A percentile compares a stretch with the other conserved stretches of the same genome.
Evolutionary conservation across 1,140 invertebrate genomes (phyloP).

Genomic region (Brachionus sp.): DNA sequence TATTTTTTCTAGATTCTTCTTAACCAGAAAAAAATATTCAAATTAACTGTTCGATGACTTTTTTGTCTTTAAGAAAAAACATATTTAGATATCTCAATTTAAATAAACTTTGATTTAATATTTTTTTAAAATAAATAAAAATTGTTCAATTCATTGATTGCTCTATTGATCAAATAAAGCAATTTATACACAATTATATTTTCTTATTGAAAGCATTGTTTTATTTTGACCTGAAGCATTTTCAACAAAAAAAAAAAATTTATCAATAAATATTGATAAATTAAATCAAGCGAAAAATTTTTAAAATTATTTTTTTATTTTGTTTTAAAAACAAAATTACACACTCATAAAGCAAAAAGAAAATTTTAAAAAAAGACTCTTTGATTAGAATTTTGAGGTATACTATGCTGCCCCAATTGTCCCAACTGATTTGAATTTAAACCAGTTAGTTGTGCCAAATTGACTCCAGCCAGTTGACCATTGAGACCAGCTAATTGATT

Average conservation of each 20-base stretch:
- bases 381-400: background rate
- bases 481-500: background rate
- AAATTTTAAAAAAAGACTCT: background rate
- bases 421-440: background rate
- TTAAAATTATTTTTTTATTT: constrained; percentile 7
- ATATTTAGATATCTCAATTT: too few relatives aligned
- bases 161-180: too few relatives aligned
- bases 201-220: background rate
- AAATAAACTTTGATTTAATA: too few relatives aligned
- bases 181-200: background rate
- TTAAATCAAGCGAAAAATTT: background rate
- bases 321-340: constrained; percentile 22
- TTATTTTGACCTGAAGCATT: background rate
- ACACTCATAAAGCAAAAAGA: background rate
- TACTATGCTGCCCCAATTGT: background rate
- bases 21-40: too few relatives aligned
- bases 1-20: too few relatives aligned
- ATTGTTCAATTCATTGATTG: too few relatives aligned
- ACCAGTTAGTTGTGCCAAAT: constrained; percentile 3
- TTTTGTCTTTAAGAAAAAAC: too few relatives aligned
- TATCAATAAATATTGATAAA: background rate
- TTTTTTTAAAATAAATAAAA: too few relatives aligned
- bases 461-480: background rate
- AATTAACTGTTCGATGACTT: too few relatives aligned
- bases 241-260: background rate